These are phyloP conservation scores for Aphyosemion australe DNA, from an alignment of 2,113 vertebrate genomes.

Conservation along the genomic window DNA sequence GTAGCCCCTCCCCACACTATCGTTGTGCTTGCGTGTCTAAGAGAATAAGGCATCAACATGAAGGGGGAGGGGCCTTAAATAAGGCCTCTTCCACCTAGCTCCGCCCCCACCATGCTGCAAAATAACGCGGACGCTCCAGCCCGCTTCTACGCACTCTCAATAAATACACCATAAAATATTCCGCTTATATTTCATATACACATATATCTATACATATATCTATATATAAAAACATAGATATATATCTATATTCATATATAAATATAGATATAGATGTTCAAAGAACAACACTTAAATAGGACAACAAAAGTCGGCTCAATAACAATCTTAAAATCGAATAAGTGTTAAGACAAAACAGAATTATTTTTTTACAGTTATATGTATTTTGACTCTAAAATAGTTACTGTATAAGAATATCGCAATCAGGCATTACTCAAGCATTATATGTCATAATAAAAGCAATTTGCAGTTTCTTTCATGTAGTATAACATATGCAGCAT, in stretches of 20 bases:
- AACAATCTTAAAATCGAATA: constrained; percentile 72
- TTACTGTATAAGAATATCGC: constrained; percentile 81
- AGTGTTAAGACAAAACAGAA: constrained; percentile 83
- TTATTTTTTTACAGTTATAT: constrained; percentile 72
- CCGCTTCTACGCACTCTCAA: constrained; percentile 75
- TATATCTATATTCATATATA: no score
- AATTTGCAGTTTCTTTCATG: constrained; percentile 84
- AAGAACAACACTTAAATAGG: constrained; percentile 82
- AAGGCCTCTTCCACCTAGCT: constrained; percentile 46
- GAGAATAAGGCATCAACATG: constrained; percentile 70
- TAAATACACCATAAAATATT: constrained; percentile 86
- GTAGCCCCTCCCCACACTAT: constrained; percentile 52
- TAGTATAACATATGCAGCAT: constrained; percentile 90
- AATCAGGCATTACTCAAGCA: constrained; percentile 85
- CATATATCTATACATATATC: no score
- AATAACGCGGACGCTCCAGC: constrained; percentile 72
- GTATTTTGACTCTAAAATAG: constrained; percentile 79
- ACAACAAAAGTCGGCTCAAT: constrained; percentile 82
- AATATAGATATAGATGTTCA: constrained; percentile 73
- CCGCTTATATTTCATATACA: constrained; percentile 78
- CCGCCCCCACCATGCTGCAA: constrained; percentile 63
- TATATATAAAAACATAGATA: no score
- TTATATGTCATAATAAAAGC: constrained; percentile 85
- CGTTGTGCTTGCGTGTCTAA: constrained; percentile 75
- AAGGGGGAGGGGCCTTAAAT: constrained; percentile 54